A percentile compares a stretch with the other conserved stretches of the same genome.
These are phyloP conservation scores for Otolemur crassicaudatus DNA, from an alignment of 2,797 vertebrate genomes.

Conservation along the genomic window DNA sequence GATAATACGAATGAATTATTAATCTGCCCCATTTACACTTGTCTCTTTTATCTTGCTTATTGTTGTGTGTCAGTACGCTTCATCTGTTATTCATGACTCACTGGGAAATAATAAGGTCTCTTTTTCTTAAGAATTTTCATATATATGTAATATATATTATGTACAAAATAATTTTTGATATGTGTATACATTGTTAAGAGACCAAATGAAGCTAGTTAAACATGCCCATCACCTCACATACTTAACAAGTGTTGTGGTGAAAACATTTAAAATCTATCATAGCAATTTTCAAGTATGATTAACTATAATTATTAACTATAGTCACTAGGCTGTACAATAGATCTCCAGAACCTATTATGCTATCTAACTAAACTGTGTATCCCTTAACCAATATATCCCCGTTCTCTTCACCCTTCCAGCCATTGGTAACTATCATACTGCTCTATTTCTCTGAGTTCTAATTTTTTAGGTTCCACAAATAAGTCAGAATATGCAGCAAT, in stretches of 20 bases:
- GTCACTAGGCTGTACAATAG: too few species aligned
- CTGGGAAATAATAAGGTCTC: background rate
- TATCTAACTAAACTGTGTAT: too few species aligned
- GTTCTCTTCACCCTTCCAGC: too few species aligned
- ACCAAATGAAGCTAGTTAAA: background rate
- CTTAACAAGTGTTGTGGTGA: background rate
- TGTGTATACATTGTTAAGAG: background rate
- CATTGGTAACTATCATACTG: too few species aligned
- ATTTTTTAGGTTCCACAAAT: too few species aligned
- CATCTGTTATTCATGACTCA: background rate
- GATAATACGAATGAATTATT: background rate
- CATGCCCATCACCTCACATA: background rate
- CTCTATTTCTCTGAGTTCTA: too few species aligned
- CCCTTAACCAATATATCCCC: too few species aligned
- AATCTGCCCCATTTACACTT: background rate
- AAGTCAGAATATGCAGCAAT: too few species aligned
- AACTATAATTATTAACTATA: too few species aligned
- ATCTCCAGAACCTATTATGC: too few species aligned
- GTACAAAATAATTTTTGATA: background rate
- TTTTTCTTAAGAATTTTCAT: background rate
- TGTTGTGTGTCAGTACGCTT: background rate
- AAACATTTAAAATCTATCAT: background rate
- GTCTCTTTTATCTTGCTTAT: background rate
- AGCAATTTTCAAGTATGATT: too few species aligned
- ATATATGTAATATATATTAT: background rate